phyloP scores from a whole-genome alignment of 2,113 vertebrate species.

The Cariama cristata region DNA sequence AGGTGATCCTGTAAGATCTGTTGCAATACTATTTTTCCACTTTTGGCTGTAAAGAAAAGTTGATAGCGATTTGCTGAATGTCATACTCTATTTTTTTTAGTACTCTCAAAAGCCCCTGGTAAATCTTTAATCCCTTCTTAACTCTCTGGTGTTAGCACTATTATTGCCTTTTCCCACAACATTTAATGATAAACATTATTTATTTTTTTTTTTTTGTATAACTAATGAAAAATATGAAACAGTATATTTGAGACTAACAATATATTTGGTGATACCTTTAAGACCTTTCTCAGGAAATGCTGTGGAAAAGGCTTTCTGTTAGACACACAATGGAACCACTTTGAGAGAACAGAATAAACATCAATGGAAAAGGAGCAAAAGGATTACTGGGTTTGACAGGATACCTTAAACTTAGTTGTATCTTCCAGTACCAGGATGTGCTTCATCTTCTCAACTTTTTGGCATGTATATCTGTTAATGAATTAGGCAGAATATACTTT shows the following conservation, averaged over 20 bases:
- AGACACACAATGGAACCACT: not conserved
- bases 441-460: not conserved
- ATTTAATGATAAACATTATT: not conserved
- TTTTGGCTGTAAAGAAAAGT: not conserved
- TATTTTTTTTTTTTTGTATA: too few species aligned
- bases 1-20: too few species aligned
- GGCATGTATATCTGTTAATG: not conserved
- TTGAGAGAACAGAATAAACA: not conserved
- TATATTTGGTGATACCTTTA: not conserved
- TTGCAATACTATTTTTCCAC: not conserved
- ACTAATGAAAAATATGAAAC: not conserved
- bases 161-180: not conserved
- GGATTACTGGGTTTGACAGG: not conserved
- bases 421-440: not conserved
- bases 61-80: not conserved
- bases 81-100: not conserved
- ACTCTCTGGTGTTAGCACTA: not conserved
- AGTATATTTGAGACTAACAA: not conserved
- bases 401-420: not conserved
- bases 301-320: not conserved
- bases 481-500: not conserved
- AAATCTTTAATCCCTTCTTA: not conserved
- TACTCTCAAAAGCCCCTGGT: not conserved
- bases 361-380: not conserved
- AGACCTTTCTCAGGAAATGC: not conserved